These are phyloP conservation scores for Bellardia bayeri DNA, from an alignment of 2,888 invertebrate species.

Conservation along the genomic window DNA sequence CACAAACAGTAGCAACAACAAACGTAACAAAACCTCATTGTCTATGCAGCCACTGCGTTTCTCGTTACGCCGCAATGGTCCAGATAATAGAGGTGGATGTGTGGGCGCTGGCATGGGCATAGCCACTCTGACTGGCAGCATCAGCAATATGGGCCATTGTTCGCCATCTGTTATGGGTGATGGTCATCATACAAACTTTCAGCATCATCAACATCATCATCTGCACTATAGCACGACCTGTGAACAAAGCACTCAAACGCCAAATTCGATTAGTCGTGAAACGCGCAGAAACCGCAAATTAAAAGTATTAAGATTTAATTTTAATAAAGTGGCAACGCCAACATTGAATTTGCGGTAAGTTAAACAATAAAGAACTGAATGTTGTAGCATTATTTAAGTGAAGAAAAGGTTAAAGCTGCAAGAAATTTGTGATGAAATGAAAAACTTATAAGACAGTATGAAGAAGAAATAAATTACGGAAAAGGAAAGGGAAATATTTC, in stretches of 20 bases:
- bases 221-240: conserved; percentile 83
- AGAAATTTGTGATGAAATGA: neutral
- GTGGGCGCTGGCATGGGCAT: conserved; percentile 34
- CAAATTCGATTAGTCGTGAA: conserved; percentile 89
- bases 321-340: conserved; percentile 87
- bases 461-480: no score
- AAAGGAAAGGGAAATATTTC: no score
- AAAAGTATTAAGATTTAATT: conserved; percentile 86
- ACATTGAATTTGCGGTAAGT: conserved; percentile 86
- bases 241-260: conserved; percentile 90
- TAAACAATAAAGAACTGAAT: neutral
- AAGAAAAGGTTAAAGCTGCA: neutral
- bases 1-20: conserved; percentile 30
- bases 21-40: conserved; percentile 25
- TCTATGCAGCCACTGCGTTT: conserved; percentile 67
- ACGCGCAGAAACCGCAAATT: conserved; percentile 86
- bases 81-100: conserved; percentile 24
- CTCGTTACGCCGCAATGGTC: conserved; percentile 53
- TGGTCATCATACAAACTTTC: conserved; percentile 37
- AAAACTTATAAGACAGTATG: neutral
- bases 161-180: conserved; percentile 6
- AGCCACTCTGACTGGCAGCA: conserved; percentile 49
- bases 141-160: conserved; percentile 35
- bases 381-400: neutral
- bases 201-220: conserved; percentile 75